These are phyloP conservation scores for Creontiades dilutus DNA, from an alignment of 2,888 invertebrate genomes.

Conservation along the genomic window DNA sequence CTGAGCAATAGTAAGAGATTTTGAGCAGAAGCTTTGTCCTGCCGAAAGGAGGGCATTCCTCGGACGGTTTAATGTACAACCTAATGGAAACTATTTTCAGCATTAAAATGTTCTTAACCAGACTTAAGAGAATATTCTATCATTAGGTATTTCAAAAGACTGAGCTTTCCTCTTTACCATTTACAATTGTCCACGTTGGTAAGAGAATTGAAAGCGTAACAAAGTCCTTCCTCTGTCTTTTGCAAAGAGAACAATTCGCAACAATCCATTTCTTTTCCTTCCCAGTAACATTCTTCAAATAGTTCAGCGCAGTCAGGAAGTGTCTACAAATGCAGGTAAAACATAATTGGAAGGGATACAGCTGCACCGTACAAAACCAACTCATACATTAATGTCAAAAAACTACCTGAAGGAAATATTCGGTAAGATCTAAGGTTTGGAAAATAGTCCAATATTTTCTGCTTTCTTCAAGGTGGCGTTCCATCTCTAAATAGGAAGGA, in stretches of 20 bases:
- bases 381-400: background rate
- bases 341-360: background rate
- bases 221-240: conserved; percentile 72
- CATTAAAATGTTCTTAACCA: no score
- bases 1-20: no score
- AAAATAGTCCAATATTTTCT: conserved; percentile 39
- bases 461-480: background rate
- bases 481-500: conserved; percentile 44
- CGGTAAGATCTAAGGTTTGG: conserved; percentile 69
- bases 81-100: no score
- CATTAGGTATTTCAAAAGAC: no score
- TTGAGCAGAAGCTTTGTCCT: no score
- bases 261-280: conserved; percentile 73
- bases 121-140: no score
- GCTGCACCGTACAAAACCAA: no score
- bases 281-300: conserved; percentile 76
- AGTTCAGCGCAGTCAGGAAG: conserved; percentile 76
- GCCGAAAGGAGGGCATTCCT: no score
- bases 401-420: conserved; percentile 67
- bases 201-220: conserved; percentile 72
- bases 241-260: conserved; percentile 71
- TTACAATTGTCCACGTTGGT: conserved; percentile 68
- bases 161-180: conserved; percentile 45
- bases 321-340: conserved; percentile 73
- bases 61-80: no score